These are phyloP conservation scores for Laspeyria flexula DNA, from an alignment of 2,888 invertebrate genomes.

Conservation along the genomic window DNA sequence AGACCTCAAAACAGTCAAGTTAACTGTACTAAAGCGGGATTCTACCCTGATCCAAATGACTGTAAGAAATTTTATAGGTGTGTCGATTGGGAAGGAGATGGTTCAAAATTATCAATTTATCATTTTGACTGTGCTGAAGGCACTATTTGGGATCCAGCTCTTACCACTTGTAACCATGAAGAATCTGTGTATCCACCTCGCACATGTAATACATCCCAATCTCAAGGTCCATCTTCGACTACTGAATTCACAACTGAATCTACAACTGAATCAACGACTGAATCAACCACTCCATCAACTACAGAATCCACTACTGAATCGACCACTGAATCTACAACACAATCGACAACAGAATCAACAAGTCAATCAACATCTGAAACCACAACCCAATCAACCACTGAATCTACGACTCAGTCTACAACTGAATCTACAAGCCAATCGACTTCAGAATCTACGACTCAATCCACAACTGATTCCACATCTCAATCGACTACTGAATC, in stretches of 20 bases:
- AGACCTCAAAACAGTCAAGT: slow-evolving; percentile 60
- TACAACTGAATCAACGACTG: slow-evolving; percentile 39
- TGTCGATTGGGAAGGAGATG: slow-evolving; percentile 86
- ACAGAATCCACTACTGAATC: slow-evolving; percentile 41
- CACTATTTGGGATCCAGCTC: slow-evolving; percentile 90
- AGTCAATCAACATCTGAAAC: slow-evolving; percentile 40
- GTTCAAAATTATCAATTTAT: slow-evolving; percentile 86
- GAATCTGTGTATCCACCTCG: slow-evolving; percentile 87
- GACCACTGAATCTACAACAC: slow-evolving; percentile 38
- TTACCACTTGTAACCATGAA: slow-evolving; percentile 89
- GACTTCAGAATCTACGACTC: slow-evolving; percentile 39
- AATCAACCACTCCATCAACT: slow-evolving; percentile 28
- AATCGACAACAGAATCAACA: slow-evolving; percentile 41
- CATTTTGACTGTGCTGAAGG: slow-evolving; percentile 89
- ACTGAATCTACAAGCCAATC: slow-evolving; percentile 12
- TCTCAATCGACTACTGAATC: slow-evolving; percentile 17
- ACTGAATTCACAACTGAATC: slow-evolving; percentile 47
- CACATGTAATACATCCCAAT: slow-evolving; percentile 68
- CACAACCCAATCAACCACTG: slow-evolving; percentile 37
- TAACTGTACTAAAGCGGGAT: slow-evolving; percentile 86
- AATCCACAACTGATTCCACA: slow-evolving; percentile 35
- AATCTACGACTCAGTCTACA: slow-evolving; percentile 30
- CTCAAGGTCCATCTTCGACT: slow-evolving; percentile 43
- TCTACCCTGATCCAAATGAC: slow-evolving; percentile 86
- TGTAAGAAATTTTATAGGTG: slow-evolving; percentile 89